Base-by-base conservation (phyloP, 2,888 invertebrate genomes). In the Pyrgus malvae region DNA sequence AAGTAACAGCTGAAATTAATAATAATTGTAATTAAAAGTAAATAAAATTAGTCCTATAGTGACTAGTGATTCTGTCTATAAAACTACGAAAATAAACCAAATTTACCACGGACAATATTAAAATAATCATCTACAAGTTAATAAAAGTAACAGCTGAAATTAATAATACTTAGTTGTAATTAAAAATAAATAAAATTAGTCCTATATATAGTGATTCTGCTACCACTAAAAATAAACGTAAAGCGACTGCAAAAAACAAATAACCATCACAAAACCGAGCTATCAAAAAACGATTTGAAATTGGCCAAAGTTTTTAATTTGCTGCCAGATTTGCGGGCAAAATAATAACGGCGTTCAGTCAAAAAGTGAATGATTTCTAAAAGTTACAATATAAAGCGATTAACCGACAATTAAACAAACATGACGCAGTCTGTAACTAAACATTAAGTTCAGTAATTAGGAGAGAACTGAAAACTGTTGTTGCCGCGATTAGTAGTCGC, bases 391-490 rank as follows among this genome's bases (percentile, higher is more conserved):
- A 37, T 29, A 16, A 51, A 51, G 29, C 51, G 8, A 19, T 44
- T 16, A 37, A 1, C 29, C 27, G 25, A 37, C 44, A 37, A 37
- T 44, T 53, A 53, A 53, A 53, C 51, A 53, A 53, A 45, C 44
- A 51, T 14, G 27, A 35, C 14, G n/a, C 25, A 37, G 44, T 53
- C n/a, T 45, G 12, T 16, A 37, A 45, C 27, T 29, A 27, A 45
- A 53, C 51, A 53, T 45, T 45, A 53, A 53, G 44, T 44, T 29
- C 44, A 29, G 37, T 44, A 53, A 53, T 53, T 53, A 53, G 37
- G 51, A 45, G 37, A 53, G 12, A 51, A 44, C 42, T 37, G 14
- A 51, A 37, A 51, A 37, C 16, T 17, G 37, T 27, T 35, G 35
- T 44, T 19, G 37, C 5, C 37, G 25, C 46, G 25, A 46, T 46